Conservation (phyloP, 2,888 invertebrate species). For the Macropis europaea region DNA sequence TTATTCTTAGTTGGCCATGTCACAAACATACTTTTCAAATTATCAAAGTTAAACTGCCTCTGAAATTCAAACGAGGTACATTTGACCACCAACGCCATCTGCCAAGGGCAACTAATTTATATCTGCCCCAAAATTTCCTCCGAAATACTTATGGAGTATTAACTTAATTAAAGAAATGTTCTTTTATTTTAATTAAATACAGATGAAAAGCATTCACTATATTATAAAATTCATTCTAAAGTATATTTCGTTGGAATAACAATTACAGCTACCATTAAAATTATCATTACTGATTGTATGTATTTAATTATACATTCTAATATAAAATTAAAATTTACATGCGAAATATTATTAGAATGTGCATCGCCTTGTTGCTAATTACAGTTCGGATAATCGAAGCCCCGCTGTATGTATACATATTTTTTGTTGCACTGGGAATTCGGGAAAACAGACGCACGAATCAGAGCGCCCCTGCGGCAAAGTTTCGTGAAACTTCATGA, state of each 20-base stretch:
- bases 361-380: not conserved
- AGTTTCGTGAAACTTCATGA: not conserved
- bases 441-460: not conserved
- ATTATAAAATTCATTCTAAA: not conserved
- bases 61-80: not conserved
- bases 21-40: not conserved
- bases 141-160: not conserved
- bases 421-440: no score
- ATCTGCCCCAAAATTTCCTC: not conserved
- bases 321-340: no score
- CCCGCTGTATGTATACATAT: no score
- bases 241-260: not conserved
- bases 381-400: not conserved
- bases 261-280: no score
- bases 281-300: no score
- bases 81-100: not conserved
- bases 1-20: no score
- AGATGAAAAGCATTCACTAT: not conserved
- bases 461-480: conserved; percentile 31
- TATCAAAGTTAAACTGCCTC: not conserved
- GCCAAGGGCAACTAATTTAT: not conserved
- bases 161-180: not conserved
- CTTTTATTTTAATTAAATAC: not conserved
- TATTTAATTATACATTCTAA: no score
- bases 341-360: not conserved